Evolutionary conservation across 2,797 vertebrate genomes (phyloP), one percentile per base, ranked within the genome.

Genomic region (Mastacembelus armatus): DNA sequence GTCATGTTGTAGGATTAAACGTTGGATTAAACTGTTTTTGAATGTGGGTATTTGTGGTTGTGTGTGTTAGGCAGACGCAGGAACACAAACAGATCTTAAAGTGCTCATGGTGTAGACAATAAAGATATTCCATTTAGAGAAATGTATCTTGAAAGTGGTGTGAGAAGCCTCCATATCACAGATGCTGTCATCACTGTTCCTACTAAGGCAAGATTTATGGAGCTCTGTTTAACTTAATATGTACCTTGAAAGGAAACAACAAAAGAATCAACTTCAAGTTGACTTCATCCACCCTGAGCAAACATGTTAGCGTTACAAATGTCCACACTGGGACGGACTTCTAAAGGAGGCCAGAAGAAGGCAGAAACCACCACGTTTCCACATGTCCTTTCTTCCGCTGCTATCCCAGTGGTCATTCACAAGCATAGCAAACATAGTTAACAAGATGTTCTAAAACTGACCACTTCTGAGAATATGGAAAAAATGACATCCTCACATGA

Each of bases 361-460:
- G 74, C 78, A 84, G 60, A 86, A 88, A 88, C 82, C 86, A 58
- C 88, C 74, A 83, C 77, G 71, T 81, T 90, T 86, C 83, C 83
- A 86, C 81, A 70, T 69, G 71, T 85, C 30, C 56, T 66, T 67
- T 71, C 61, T 50, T 52, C 62, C 65, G 65, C 54, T 58, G 26
- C 63, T 12, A 40, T 66, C 73, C 75, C 80, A 82, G 77, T 68
- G 84, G 81, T 82, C 89, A 80, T 59, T 89, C 77, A 61, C 38
- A 74, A 62, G 56, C 61, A 38, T 52, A 75, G 60, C 78, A 84
- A 76, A 84, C 74, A 80, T 26, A 51, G 39, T 86, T 83, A 88
- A 87, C 70, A 75, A 83, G 81, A 48, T 66, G 69, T 62, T 85
- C 66, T 83, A 64, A 83, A 81, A 83, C 18, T 78, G 78, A 88